phyloP scores from a whole-genome alignment of 2,113 vertebrate genomes.

The Anthoscopus minutus region DNA sequence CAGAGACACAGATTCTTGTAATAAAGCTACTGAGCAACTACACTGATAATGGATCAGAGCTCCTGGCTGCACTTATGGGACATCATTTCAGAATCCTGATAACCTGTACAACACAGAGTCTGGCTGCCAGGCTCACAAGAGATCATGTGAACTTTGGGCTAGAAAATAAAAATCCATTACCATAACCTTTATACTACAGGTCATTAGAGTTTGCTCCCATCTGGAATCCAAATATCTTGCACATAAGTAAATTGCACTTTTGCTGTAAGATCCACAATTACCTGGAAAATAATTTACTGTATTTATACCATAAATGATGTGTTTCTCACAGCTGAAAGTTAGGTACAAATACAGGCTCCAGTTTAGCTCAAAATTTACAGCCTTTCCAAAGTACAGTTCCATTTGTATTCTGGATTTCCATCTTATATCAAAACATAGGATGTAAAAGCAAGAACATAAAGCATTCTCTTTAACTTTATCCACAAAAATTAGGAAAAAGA shows the following conservation, averaged over 20 bases:
- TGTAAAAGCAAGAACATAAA: not conserved
- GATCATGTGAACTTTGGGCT: not conserved
- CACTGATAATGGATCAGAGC: not conserved
- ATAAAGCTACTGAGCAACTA: not conserved
- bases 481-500: not conserved
- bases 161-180: not conserved
- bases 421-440: not conserved
- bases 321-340: not conserved
- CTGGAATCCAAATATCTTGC: not conserved
- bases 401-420: not conserved
- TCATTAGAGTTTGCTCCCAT: not conserved
- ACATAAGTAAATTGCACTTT: not conserved
- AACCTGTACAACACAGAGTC: not conserved
- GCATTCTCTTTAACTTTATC: not conserved
- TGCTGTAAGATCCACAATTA: not conserved
- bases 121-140: not conserved
- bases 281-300: not conserved
- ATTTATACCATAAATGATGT: no score
- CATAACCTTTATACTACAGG: not conserved
- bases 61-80: not conserved
- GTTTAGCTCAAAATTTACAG: not conserved
- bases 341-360: not conserved
- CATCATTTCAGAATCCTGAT: not conserved
- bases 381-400: not conserved
- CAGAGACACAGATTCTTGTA: no score